These are phyloP conservation scores for Chrysotoxum bicinctum DNA, from an alignment of 2,888 invertebrate species.

Conservation along the genomic window DNA sequence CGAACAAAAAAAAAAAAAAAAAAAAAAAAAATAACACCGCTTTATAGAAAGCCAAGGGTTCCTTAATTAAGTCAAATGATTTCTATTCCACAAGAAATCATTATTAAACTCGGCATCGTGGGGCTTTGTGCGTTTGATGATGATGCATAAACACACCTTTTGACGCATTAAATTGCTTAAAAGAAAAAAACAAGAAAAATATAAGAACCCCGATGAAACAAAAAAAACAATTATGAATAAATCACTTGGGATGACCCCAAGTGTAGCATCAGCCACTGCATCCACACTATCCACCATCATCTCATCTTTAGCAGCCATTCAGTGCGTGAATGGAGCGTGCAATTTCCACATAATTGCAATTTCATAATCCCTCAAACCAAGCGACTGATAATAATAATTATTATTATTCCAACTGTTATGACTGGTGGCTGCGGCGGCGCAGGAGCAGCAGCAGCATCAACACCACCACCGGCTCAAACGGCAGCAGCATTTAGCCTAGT, in stretches of 20 bases:
- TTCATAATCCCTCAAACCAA: slow-evolving; percentile 61
- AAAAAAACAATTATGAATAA: slow-evolving; percentile 67
- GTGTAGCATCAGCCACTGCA: slow-evolving; percentile 47
- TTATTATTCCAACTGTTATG: slow-evolving; percentile 70
- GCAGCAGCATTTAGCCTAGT: slow-evolving; percentile 23
- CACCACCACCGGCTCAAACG: slow-evolving; percentile 5
- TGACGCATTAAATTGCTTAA: slow-evolving; percentile 74
- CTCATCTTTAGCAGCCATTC: not conserved
- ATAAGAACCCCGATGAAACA: not conserved
- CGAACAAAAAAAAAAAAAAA: slow-evolving; percentile 30
- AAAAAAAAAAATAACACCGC: not conserved
- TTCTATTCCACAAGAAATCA: slow-evolving; percentile 69
- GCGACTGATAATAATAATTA: slow-evolving; percentile 68
- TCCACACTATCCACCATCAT: not conserved
- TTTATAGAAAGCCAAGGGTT: slow-evolving; percentile 58
- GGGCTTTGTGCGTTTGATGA: slow-evolving; percentile 15
- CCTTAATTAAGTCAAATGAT: slow-evolving; percentile 68
- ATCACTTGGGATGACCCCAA: slow-evolving; percentile 66
- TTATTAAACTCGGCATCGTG: slow-evolving; percentile 29
- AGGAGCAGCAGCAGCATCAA: slow-evolving; percentile 6
- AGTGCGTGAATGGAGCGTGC: slow-evolving; percentile 68
- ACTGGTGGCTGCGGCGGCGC: slow-evolving; percentile 53
- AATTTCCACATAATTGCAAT: slow-evolving; percentile 70
- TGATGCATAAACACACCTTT: slow-evolving; percentile 77
- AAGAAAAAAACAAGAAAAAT: not conserved